Conservation (phyloP, 2,113 vertebrate species). For the Thamnaconus septentrionalis region DNA sequence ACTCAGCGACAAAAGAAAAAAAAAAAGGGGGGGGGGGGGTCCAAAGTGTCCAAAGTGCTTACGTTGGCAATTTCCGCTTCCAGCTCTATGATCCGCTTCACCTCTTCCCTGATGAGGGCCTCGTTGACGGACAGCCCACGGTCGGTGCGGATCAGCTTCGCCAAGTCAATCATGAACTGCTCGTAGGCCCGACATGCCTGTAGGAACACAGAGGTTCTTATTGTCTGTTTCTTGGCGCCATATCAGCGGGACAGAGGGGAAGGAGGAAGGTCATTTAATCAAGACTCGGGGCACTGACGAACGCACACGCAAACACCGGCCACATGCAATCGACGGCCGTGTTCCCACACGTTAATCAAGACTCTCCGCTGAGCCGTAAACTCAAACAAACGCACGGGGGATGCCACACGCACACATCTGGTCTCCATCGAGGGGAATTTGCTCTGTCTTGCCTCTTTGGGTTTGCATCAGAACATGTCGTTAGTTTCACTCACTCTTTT, state of each 20-base stretch:
- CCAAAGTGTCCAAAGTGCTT: slow-evolving; percentile 55
- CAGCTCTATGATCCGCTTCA: slow-evolving; percentile 83
- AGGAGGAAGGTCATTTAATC: slow-evolving; percentile 3
- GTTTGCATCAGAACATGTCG: too few species aligned
- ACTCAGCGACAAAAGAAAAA: too few species aligned
- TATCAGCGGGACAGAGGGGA: slow-evolving; percentile 4
- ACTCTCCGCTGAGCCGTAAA: too few species aligned
- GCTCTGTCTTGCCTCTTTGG: too few species aligned
- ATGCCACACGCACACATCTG: too few species aligned
- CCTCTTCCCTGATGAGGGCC: slow-evolving; percentile 74
- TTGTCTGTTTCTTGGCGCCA: background rate
- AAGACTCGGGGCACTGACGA: slow-evolving; percentile 1
- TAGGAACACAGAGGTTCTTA: slow-evolving; percentile 24
- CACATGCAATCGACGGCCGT: too few species aligned
- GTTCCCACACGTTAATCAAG: too few species aligned
- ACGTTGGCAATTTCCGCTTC: slow-evolving; percentile 93
- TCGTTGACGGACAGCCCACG: slow-evolving; percentile 72
- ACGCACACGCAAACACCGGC: too few species aligned
- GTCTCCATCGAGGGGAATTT: too few species aligned
- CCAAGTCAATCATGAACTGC: slow-evolving; percentile 90
- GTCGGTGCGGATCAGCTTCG: slow-evolving; percentile 85
- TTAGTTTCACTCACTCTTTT: too few species aligned
- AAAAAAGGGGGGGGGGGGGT: background rate
- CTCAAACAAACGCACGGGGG: too few species aligned
- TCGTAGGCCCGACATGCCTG: slow-evolving; percentile 89